A percentile compares a stretch with the other conserved stretches of the same genome.
phyloP scores from a whole-genome alignment of 1,140 invertebrate genomes.

The Scaptomyza graminum region DNA sequence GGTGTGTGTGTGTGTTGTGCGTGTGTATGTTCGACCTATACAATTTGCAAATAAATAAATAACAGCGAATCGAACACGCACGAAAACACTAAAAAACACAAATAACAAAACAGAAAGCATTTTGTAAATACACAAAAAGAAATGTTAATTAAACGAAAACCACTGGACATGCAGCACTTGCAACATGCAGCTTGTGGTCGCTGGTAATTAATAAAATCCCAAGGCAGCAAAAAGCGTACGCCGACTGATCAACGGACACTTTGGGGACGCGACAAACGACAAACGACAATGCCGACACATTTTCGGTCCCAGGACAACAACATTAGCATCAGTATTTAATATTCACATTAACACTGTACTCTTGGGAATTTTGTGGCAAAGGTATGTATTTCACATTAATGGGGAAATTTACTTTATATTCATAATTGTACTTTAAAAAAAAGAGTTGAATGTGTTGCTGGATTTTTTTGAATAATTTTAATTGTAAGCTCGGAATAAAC shows the following conservation, averaged over 20 bases:
- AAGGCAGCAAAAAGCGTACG: constrained; percentile 8
- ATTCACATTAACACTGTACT: constrained; percentile 37
- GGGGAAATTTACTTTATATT: background rate
- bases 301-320: constrained; percentile 28
- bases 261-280: constrained; percentile 51
- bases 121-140: constrained; percentile 21
- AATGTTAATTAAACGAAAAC: constrained; percentile 78
- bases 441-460: no score
- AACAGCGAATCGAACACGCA: constrained; percentile 3
- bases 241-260: constrained; percentile 53
- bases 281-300: constrained; percentile 6
- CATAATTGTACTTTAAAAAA: background rate
- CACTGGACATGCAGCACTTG: constrained; percentile 43
- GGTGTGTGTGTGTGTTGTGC: constrained; percentile 44
- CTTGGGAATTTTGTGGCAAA: background rate
- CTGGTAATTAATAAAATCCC: constrained; percentile 72
- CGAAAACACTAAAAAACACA: constrained; percentile 9
- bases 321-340: constrained; percentile 62
- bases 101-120: no score
- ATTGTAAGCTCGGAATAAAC: no score
- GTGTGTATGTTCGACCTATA: constrained; percentile 13
- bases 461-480: no score
- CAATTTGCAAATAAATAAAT: constrained; percentile 9
- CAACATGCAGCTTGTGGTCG: constrained; percentile 70
- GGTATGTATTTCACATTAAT: background rate